These are phyloP conservation scores for Pteruthius melanotis DNA, from an alignment of 2,113 vertebrate species.

Conservation along the genomic window DNA sequence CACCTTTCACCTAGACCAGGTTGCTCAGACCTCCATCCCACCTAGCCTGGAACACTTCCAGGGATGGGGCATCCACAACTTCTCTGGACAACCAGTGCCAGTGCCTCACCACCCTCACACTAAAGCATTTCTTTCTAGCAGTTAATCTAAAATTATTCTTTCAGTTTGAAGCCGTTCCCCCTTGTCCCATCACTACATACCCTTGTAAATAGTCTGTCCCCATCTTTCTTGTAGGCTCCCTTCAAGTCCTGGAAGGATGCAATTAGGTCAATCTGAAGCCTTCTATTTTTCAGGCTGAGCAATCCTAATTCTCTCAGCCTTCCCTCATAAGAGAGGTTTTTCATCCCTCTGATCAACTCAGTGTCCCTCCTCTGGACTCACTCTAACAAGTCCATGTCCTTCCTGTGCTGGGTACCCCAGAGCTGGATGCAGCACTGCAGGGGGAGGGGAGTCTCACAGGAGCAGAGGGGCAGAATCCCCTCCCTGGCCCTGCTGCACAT, in stretches of 20 bases:
- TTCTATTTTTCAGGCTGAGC: not conserved
- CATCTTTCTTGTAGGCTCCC: not conserved
- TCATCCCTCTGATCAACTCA: not conserved
- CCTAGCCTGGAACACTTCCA: not conserved
- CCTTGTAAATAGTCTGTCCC: not conserved
- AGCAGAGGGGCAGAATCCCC: not conserved
- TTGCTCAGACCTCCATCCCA: not conserved
- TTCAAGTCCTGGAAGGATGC: not conserved
- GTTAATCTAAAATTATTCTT: not conserved
- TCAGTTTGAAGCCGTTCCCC: not conserved
- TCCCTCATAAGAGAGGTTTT: not conserved
- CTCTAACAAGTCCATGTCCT: fast-evolving
- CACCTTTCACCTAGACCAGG: not conserved
- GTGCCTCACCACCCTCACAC: not conserved
- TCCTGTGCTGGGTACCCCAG: not conserved
- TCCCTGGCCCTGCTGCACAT: not conserved
- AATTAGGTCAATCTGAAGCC: not conserved
- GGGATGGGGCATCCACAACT: not conserved
- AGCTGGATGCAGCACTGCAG: not conserved
- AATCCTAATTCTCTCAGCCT: not conserved
- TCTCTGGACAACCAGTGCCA: not conserved
- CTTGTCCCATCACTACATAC: not conserved
- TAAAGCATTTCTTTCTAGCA: not conserved
- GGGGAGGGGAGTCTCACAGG: not conserved
- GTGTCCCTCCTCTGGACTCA: not conserved